A percentile compares a stretch with the other conserved stretches of the same genome.
Conservation (phyloP, 2,888 invertebrate genomes). For the Carterocephalus palaemon region DNA sequence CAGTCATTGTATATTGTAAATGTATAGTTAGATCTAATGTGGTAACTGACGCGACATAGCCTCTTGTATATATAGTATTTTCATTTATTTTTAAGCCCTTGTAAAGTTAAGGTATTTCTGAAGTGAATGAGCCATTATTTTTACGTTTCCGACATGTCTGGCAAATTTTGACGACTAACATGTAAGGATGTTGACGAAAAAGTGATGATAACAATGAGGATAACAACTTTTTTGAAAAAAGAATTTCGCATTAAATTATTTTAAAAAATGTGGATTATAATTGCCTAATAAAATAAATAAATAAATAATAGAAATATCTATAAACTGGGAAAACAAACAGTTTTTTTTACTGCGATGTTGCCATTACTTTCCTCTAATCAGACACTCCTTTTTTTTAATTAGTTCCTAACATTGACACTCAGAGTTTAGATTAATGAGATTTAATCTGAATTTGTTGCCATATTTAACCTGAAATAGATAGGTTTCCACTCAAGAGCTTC, state of each 20-base stretch:
- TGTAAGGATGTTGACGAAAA: slow-evolving; percentile 26
- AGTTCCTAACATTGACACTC: slow-evolving; percentile 17
- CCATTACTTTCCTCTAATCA: slow-evolving; percentile 12
- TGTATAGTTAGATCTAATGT: slow-evolving; percentile 58
- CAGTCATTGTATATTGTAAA: slow-evolving; percentile 54
- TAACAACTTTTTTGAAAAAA: too few relatives aligned
- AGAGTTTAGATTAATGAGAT: slow-evolving; percentile 18
- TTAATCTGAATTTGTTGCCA: slow-evolving; percentile 23
- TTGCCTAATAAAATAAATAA: too few relatives aligned
- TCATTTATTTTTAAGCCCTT: slow-evolving; percentile 44
- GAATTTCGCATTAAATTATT: too few relatives aligned
- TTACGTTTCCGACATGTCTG: slow-evolving; percentile 22
- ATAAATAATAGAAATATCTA: too few relatives aligned
- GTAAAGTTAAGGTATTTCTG: slow-evolving; percentile 40
- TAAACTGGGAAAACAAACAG: too few relatives aligned
- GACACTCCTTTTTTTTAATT: slow-evolving; percentile 13
- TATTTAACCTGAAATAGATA: slow-evolving; percentile 16
- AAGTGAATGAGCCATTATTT: slow-evolving; percentile 39
- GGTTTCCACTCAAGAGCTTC: slow-evolving; percentile 22
- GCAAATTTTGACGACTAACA: slow-evolving; percentile 12
- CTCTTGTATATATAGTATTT: slow-evolving; percentile 71
- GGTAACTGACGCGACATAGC: slow-evolving; percentile 46
- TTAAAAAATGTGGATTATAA: too few relatives aligned
- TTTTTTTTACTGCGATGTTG: slow-evolving; percentile 7
- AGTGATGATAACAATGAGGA: slow-evolving; percentile 20